Percentiles rank a stretch among this genome's conserved stretches.
Evolutionary conservation across 1,140 invertebrate genomes (phyloP).

Genomic region (Calliphora vicina): DNA sequence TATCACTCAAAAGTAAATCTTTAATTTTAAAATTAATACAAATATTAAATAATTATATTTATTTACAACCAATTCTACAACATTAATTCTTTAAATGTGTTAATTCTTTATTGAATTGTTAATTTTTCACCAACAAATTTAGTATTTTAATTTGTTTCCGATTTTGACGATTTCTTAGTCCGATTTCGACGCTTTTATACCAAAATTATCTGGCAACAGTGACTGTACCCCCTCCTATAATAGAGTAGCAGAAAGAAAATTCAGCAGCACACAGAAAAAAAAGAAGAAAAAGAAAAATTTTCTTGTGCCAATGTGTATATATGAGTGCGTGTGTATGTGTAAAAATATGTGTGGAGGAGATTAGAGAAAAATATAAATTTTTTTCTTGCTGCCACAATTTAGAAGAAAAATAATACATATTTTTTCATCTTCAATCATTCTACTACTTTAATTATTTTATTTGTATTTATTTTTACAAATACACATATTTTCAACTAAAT

Average conservation of each 20-base stretch:
- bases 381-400: conserved; percentile 6
- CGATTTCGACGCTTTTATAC: too few relatives aligned
- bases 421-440: background rate
- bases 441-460: background rate
- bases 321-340: background rate
- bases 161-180: too few relatives aligned
- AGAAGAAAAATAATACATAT: conserved; percentile 15
- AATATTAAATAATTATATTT: too few relatives aligned
- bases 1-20: too few relatives aligned
- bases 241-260: conserved; percentile 5
- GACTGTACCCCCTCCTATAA: background rate
- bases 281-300: background rate
- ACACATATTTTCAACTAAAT: background rate
- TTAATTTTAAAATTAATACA: too few relatives aligned
- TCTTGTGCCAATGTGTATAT: background rate
- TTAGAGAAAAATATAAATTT: background rate
- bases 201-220: background rate
- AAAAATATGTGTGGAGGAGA: background rate
- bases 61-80: too few relatives aligned
- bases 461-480: background rate
- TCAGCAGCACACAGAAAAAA: background rate
- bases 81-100: too few relatives aligned
- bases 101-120: too few relatives aligned
- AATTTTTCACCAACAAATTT: too few relatives aligned
- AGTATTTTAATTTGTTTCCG: too few relatives aligned